Conservation (phyloP, 2,797 vertebrate genomes). For the Silurus aristotelis region DNA sequence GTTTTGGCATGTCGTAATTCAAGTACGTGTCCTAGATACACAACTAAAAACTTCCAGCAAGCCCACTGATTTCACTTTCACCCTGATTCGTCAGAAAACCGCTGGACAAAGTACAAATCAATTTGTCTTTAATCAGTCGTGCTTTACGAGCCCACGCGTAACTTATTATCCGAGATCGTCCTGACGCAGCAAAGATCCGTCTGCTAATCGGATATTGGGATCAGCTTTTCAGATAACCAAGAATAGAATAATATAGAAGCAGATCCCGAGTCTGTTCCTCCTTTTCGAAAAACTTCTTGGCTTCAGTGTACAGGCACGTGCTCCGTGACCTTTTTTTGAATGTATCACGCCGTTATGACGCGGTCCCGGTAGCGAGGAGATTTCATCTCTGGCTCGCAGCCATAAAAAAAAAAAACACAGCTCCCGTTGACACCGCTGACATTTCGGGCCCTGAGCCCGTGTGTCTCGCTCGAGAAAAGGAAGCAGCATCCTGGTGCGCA, state of each 20-base stretch:
- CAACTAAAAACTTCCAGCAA: neutral
- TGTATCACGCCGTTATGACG: neutral
- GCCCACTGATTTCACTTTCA: neutral
- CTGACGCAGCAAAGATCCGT: neutral
- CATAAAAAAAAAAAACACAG: no score
- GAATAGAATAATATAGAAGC: no score
- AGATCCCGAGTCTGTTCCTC: no score
- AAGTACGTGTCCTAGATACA: neutral
- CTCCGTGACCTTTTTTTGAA: neutral
- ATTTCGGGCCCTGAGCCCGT: slow-evolving; percentile 26
- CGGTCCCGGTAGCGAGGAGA: neutral
- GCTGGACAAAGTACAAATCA: neutral
- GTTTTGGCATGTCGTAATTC: no score
- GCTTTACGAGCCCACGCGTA: neutral
- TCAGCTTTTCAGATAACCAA: neutral
- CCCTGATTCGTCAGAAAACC: neutral
- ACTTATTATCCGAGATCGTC: no score
- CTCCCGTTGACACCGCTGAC: slow-evolving; percentile 17
- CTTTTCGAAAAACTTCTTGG: neutral
- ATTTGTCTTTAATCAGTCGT: neutral
- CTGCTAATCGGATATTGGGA: neutral
- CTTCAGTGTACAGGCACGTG: neutral
- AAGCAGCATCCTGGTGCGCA: neutral
- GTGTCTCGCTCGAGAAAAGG: neutral
- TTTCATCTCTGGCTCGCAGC: neutral